Evolutionary conservation across 2,888 invertebrate species (phyloP).

Genomic region (Troides aeacus): DNA sequence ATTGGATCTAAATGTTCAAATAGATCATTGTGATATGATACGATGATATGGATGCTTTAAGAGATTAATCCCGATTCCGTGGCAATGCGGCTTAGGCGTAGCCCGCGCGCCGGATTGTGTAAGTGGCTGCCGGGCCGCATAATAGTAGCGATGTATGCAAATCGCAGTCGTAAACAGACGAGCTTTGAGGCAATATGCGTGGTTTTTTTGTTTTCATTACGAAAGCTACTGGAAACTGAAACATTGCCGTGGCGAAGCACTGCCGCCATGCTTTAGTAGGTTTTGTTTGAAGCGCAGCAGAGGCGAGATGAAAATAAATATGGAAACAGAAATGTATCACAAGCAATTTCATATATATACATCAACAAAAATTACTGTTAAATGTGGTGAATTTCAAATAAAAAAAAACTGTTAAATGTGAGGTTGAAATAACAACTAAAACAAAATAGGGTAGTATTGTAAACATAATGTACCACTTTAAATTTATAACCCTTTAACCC

Average conservation of each 20-base stretch:
- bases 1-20: not conserved
- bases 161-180: slow-evolving; percentile 18
- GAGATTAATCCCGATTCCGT: not conserved
- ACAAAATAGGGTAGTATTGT: too few species aligned
- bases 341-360: not conserved
- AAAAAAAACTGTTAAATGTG: not conserved
- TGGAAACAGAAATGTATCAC: not conserved
- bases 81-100: slow-evolving; percentile 8
- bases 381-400: not conserved
- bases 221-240: slow-evolving; percentile 1
- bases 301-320: slow-evolving; percentile 1
- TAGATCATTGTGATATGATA: not conserved
- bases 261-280: not conserved
- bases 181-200: slow-evolving; percentile 10
- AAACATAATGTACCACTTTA: too few species aligned
- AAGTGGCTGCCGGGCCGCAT: slow-evolving; percentile 12
- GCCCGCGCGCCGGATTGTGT: slow-evolving; percentile 6
- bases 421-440: not conserved
- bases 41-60: not conserved
- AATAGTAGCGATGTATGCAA: slow-evolving; percentile 23
- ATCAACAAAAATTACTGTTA: not conserved
- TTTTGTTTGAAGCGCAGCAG: slow-evolving; percentile 1
- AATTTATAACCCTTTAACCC: not conserved
- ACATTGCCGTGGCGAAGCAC: not conserved
- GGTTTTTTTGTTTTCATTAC: slow-evolving; percentile 11